These are phyloP conservation scores for Chromis chromis DNA, from an alignment of 2,797 vertebrate species.

Conservation along the genomic window DNA sequence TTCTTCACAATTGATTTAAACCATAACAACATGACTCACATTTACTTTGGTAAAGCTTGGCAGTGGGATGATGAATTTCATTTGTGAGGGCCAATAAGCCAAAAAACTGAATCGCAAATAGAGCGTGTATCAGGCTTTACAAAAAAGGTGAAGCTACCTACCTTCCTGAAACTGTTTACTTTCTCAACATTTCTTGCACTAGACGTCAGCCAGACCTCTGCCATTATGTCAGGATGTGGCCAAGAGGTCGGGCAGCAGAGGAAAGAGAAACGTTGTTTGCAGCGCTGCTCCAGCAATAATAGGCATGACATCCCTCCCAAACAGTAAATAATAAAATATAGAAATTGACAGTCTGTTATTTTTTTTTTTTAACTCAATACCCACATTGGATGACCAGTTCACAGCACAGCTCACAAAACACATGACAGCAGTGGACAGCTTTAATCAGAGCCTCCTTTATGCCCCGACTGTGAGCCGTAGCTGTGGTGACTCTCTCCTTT, in stretches of 20 bases:
- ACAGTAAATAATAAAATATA: conserved; percentile 14
- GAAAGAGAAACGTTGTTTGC: conserved; percentile 10
- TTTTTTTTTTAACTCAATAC: conserved; percentile 2
- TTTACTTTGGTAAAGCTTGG: neutral
- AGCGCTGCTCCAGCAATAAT: neutral
- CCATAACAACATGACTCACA: neutral
- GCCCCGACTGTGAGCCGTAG: conserved; percentile 31
- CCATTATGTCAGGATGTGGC: neutral
- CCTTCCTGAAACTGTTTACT: neutral
- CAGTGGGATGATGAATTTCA: conserved; percentile 3
- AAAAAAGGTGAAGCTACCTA: neutral
- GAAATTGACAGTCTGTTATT: neutral
- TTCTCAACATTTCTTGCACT: neutral
- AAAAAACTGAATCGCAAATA: neutral
- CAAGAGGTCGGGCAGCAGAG: conserved; percentile 13
- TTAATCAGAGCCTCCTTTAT: conserved; percentile 38
- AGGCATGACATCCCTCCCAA: neutral
- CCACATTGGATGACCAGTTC: conserved; percentile 1
- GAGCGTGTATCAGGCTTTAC: neutral
- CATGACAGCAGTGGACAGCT: conserved; percentile 15
- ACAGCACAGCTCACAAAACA: conserved; percentile 15
- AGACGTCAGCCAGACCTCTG: neutral
- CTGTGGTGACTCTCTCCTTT: conserved; percentile 39
- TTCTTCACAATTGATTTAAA: conserved; percentile 4
- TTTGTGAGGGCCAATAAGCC: neutral